These are phyloP conservation scores for Ametastegia equiseti DNA, from an alignment of 2,888 invertebrate genomes.

Conservation along the genomic window DNA sequence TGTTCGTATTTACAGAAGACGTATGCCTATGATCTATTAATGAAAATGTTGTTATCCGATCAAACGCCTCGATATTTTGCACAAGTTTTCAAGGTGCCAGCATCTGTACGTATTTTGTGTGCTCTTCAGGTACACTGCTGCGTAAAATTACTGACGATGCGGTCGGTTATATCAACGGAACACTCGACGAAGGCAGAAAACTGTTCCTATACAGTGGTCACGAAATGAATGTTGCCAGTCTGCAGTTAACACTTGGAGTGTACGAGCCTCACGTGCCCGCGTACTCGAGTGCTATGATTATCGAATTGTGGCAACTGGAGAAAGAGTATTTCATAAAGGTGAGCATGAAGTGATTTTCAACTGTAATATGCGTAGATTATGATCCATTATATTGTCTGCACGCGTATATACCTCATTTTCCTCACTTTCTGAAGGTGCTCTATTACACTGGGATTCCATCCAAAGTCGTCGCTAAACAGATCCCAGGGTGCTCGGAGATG, in stretches of 20 bases:
- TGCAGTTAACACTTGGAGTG: slow-evolving; percentile 2
- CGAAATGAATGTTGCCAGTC: not conserved
- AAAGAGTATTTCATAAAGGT: slow-evolving; percentile 6
- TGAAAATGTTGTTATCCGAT: not conserved
- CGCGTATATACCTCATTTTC: not conserved
- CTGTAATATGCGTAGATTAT: not conserved
- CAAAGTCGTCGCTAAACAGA: slow-evolving; percentile 71
- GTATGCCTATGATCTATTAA: not conserved
- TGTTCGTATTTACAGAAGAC: too few species aligned
- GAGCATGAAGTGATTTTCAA: not conserved
- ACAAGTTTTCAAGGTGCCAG: not conserved
- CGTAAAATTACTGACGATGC: not conserved
- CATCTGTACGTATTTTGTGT: not conserved
- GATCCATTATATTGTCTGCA: too few species aligned
- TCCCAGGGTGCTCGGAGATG: slow-evolving; percentile 76
- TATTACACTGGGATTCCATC: slow-evolving; percentile 76
- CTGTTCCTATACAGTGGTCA: slow-evolving; percentile 11
- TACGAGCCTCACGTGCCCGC: not conserved
- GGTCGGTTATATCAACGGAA: not conserved
- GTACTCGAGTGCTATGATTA: slow-evolving; percentile 4
- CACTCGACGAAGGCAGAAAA: not conserved
- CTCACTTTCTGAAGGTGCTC: slow-evolving; percentile 74
- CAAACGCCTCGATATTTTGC: not conserved
- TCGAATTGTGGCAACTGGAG: slow-evolving; percentile 18
- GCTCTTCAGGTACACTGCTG: slow-evolving; percentile 42